These are phyloP conservation scores for Pararge aegeria DNA, from an alignment of 1,140 invertebrate genomes.

Conservation along the genomic window DNA sequence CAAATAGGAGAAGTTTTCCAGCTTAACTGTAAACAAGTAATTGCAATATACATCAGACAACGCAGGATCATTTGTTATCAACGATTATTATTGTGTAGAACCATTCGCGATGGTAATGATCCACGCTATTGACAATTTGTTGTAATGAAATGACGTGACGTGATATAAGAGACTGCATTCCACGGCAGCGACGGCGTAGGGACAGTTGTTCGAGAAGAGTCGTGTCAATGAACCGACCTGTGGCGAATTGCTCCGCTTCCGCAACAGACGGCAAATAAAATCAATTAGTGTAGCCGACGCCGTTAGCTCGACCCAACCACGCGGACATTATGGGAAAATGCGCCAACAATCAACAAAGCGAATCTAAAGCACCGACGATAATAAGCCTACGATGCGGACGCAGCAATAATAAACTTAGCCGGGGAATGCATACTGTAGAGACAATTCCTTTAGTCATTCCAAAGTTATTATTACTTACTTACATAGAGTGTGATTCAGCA, in stretches of 20 bases:
- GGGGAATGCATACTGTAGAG: constrained; percentile 12
- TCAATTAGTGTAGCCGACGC: constrained; percentile 52
- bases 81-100: neutral
- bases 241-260: constrained; percentile 63
- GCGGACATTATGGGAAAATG: constrained; percentile 35
- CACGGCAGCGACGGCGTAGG: constrained; percentile 37
- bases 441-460: constrained; percentile 31
- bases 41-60: too few relatives aligned
- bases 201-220: constrained; percentile 50
- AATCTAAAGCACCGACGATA: constrained; percentile 25
- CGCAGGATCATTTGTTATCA: too few relatives aligned
- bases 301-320: constrained; percentile 42
- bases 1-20: too few relatives aligned
- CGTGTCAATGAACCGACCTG: constrained; percentile 67
- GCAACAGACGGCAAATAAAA: constrained; percentile 60
- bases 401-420: constrained; percentile 6
- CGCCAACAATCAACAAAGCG: constrained; percentile 22
- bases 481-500: constrained; percentile 54
- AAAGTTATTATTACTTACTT: constrained; percentile 42
- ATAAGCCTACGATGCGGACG: constrained; percentile 9
- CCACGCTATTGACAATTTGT: neutral
- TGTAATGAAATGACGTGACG: constrained; percentile 4
- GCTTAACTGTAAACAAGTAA: too few relatives aligned
- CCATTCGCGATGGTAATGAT: neutral
- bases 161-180: constrained; percentile 55